phyloP scores from a whole-genome alignment of 2,888 invertebrate genomes.

The Cryptosula pallasiana region DNA sequence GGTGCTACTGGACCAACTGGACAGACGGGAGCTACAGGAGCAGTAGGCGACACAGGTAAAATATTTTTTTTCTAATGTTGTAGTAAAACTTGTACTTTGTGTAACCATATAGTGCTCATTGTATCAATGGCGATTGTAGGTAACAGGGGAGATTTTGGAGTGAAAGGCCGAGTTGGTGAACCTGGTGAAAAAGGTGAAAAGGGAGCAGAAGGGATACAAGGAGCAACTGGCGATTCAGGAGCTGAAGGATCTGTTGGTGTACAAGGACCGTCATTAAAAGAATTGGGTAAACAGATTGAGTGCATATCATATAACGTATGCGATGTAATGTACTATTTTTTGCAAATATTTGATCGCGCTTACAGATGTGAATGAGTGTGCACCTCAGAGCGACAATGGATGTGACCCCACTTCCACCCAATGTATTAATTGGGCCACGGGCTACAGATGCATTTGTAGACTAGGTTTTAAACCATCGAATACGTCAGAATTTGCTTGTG shows the following conservation, averaged over 20 bases:
- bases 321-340: no score
- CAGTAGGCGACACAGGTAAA: not conserved
- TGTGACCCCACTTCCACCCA: not conserved
- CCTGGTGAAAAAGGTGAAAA: not conserved
- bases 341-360: no score
- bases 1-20: not conserved
- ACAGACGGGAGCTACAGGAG: not conserved
- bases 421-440: not conserved
- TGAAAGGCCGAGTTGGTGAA: not conserved
- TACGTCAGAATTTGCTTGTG: not conserved
- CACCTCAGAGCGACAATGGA: not conserved
- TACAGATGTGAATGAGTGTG: slow-evolving; percentile 7
- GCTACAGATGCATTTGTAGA: not conserved
- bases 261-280: not conserved
- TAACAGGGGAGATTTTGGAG: no score
- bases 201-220: not conserved
- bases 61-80: no score
- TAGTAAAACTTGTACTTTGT: no score
- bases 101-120: no score
- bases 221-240: not conserved
- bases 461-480: not conserved
- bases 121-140: no score
- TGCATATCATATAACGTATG: no score
- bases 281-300: not conserved
- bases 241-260: not conserved